phyloP scores from a whole-genome alignment of 2,888 invertebrate genomes.

The Amorpha juglandis region DNA sequence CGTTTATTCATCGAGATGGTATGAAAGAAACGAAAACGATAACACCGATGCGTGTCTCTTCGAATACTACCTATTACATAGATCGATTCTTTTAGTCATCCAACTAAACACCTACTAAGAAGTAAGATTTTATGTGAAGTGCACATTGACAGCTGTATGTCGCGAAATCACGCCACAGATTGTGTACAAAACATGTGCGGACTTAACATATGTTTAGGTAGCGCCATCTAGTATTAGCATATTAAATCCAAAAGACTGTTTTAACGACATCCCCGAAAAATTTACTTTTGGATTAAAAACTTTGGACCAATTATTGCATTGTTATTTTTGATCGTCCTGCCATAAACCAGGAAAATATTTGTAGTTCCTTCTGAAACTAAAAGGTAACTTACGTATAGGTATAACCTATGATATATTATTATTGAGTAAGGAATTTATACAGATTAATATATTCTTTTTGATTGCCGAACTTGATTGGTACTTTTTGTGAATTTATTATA shows the following conservation, averaged over 20 bases:
- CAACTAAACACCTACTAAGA: constrained; percentile 42
- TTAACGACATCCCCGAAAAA: constrained; percentile 21
- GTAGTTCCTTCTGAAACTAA: no score
- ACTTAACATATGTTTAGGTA: background rate
- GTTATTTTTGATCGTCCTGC: background rate
- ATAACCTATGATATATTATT: no score
- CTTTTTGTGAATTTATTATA: no score
- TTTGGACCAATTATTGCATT: background rate
- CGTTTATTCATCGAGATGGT: constrained; percentile 32
- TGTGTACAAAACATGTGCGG: constrained; percentile 11
- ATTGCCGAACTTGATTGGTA: background rate
- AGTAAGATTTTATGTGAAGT: constrained; percentile 50
- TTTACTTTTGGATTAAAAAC: background rate
- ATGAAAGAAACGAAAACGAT: constrained; percentile 22
- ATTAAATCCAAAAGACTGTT: constrained; percentile 1
- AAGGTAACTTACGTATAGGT: no score
- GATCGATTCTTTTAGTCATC: constrained; percentile 49
- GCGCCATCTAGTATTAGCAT: background rate
- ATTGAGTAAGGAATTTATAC: no score
- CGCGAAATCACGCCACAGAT: constrained; percentile 37
- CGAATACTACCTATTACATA: constrained; percentile 42
- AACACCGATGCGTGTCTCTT: constrained; percentile 28
- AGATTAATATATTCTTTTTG: no score
- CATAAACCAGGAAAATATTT: background rate
- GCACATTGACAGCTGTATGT: constrained; percentile 59